Conservation (phyloP, 2,113 vertebrate genomes). For the Heterotis niloticus region DNA sequence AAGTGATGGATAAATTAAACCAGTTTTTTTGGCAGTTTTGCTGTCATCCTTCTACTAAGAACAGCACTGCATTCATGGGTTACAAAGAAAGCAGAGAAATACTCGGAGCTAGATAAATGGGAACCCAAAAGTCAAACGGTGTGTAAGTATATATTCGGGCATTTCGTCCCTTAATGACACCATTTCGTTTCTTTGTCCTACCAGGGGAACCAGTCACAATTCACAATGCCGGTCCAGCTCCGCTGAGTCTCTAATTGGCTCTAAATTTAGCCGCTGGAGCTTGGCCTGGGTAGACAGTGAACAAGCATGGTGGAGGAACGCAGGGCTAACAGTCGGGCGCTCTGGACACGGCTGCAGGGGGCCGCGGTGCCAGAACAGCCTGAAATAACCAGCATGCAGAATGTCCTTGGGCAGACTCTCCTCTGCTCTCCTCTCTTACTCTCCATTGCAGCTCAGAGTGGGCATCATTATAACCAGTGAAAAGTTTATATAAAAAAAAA, state of each 20-base stretch:
- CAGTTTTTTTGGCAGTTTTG: not conserved
- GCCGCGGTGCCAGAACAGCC: constrained; percentile 41
- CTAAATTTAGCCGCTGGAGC: constrained; percentile 51
- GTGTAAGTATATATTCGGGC: no score
- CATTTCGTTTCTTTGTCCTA: constrained; percentile 40
- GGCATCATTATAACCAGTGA: not conserved
- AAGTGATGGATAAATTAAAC: not conserved
- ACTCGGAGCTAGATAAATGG: no score
- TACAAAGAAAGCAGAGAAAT: no score
- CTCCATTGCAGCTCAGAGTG: not conserved
- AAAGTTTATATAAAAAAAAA: not conserved
- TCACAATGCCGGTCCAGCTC: constrained; percentile 38
- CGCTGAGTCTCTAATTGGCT: constrained; percentile 52
- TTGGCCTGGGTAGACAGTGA: constrained; percentile 33
- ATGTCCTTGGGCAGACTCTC: constrained; percentile 22
- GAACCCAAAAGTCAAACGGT: no score
- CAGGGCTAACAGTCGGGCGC: constrained; percentile 25
- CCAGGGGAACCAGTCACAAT: constrained; percentile 43
- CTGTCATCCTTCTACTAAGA: no score
- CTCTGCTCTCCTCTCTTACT: no score
- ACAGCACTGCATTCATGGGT: no score
- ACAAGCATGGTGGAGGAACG: constrained; percentile 13
- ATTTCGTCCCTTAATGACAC: constrained; percentile 44
- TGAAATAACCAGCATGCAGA: constrained; percentile 39
- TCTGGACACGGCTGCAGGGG: not conserved